These are phyloP conservation scores for Sylvia atricapilla DNA, from an alignment of 2,113 vertebrate genomes.

Conservation along the genomic window DNA sequence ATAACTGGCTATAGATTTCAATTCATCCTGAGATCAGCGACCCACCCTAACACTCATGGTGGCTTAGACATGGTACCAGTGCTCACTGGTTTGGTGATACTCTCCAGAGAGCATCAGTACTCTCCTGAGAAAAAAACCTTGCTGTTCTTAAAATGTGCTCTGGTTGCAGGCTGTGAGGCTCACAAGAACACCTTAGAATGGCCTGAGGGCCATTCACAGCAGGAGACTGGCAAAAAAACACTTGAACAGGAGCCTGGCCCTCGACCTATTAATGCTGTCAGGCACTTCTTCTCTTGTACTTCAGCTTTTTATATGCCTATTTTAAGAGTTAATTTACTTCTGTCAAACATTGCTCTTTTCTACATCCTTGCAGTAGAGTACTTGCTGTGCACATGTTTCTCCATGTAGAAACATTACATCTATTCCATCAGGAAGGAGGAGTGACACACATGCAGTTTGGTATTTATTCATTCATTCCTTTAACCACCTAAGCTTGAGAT, in stretches of 20 bases:
- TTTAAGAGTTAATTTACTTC: neutral
- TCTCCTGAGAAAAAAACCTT: neutral
- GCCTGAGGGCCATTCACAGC: neutral
- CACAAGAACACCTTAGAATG: rapidly evolving
- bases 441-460: rapidly evolving
- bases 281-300: neutral
- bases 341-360: neutral
- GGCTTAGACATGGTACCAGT: neutral
- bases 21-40: neutral
- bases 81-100: neutral
- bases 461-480: neutral
- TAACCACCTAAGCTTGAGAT: neutral
- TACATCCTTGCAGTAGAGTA: neutral
- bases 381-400: rapidly evolving
- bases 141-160: neutral
- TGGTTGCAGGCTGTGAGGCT: neutral
- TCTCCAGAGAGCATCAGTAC: neutral
- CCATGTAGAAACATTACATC: neutral
- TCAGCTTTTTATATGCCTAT: neutral
- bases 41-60: neutral
- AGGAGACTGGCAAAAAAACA: neutral
- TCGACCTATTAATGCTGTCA: neutral
- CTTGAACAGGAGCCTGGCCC: neutral
- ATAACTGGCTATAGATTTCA: neutral
- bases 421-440: neutral